Evolutionary conservation across 2,113 vertebrate species (phyloP).

Genomic region (Neogale vison): DNA sequence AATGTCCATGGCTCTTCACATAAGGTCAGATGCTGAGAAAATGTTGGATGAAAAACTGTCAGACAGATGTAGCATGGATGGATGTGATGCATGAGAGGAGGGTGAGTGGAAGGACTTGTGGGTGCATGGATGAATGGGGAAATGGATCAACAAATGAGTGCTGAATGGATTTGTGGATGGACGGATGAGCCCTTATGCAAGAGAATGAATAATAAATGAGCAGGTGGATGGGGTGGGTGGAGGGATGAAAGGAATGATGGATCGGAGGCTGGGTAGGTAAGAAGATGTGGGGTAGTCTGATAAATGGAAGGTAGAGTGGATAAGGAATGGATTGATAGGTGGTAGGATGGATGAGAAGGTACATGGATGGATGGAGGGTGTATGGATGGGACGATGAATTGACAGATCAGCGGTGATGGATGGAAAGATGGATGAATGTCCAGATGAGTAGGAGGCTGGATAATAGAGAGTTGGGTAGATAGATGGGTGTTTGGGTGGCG

Average conservation of each 20-base stretch:
- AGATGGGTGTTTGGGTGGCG: not conserved
- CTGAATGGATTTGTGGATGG: not conserved
- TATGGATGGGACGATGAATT: not conserved
- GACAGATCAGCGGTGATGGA: not conserved
- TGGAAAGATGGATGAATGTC: too few relatives aligned
- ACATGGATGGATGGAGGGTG: too few relatives aligned
- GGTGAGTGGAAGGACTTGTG: not conserved
- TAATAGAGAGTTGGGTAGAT: not conserved
- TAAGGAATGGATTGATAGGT: not conserved
- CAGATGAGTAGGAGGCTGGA: not conserved
- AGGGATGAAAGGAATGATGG: not conserved
- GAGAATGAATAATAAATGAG: not conserved
- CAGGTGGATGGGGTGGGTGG: not conserved
- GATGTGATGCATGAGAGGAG: too few relatives aligned
- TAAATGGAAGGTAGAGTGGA: not conserved
- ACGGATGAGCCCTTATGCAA: not conserved
- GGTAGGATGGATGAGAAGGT: not conserved
- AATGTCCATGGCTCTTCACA: not conserved
- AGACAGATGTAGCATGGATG: not conserved
- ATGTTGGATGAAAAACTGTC: not conserved
- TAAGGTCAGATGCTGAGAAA: not conserved
- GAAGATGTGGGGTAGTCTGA: not conserved
- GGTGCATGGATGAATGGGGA: not conserved
- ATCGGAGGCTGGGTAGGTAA: not conserved
- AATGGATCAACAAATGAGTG: not conserved